phyloP scores from a whole-genome alignment of 2,888 invertebrate species.

The Ptychoptera contaminata region DNA sequence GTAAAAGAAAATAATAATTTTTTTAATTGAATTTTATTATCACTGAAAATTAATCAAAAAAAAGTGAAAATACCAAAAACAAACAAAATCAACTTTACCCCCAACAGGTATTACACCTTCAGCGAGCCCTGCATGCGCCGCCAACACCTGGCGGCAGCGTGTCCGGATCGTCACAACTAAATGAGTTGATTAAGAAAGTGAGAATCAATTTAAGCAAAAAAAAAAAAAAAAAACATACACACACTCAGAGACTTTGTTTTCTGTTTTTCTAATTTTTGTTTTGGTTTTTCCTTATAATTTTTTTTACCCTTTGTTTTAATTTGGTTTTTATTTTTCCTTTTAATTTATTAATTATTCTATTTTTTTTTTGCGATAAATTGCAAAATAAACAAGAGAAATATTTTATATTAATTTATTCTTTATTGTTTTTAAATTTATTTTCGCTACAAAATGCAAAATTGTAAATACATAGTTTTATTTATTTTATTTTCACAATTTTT shows the following conservation, averaged over 20 bases:
- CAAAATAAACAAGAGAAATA: no score
- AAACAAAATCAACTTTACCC: neutral
- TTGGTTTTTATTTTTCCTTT: no score
- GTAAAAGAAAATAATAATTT: no score
- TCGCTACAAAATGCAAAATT: no score
- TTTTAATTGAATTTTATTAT: slow-evolving; percentile 1
- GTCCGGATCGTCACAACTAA: slow-evolving; percentile 29
- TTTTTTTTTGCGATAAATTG: no score
- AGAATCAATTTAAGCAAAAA: slow-evolving; percentile 6
- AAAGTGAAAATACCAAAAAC: no score
- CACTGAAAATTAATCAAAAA: neutral
- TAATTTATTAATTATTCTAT: no score
- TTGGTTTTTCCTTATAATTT: neutral
- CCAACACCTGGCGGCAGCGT: slow-evolving; percentile 28
- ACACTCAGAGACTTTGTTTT: neutral
- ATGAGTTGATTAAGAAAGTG: slow-evolving; percentile 13
- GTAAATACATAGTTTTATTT: no score
- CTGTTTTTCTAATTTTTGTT: neutral
- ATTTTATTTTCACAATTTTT: no score
- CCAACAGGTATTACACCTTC: slow-evolving; percentile 58
- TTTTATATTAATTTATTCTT: no score
- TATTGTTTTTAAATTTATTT: no score
- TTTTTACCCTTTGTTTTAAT: neutral
- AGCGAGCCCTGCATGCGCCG: slow-evolving; percentile 59
- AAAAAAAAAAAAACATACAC: slow-evolving; percentile 1